phyloP scores from a whole-genome alignment of 2,797 vertebrate species.

The Enteromius thamalakanensis region DNA sequence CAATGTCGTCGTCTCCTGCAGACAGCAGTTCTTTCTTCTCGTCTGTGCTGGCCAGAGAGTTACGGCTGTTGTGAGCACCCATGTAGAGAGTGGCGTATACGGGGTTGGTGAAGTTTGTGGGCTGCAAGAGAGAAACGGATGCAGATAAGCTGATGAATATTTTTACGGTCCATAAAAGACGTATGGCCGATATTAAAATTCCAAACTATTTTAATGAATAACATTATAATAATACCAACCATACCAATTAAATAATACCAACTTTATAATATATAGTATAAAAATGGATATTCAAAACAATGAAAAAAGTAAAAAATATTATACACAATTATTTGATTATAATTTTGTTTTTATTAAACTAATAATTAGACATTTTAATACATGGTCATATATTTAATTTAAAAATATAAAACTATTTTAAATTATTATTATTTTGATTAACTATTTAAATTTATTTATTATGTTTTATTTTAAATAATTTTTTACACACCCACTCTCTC shows the following conservation, averaged over 20 bases:
- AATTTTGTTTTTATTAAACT: neutral
- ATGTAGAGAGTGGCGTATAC: constrained; percentile 98
- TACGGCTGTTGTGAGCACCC: constrained; percentile 95
- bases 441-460: no score
- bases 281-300: neutral
- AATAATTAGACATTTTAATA: neutral
- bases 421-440: neutral
- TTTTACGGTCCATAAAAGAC: neutral
- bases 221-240: neutral
- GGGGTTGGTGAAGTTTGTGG: constrained; percentile 98
- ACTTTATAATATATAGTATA: neutral
- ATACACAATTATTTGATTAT: neutral
- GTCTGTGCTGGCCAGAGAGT: constrained; percentile 97
- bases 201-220: neutral
- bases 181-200: neutral
- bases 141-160: neutral
- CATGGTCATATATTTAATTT: neutral
- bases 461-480: neutral
- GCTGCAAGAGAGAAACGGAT: constrained; percentile 71
- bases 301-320: neutral
- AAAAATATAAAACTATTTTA: neutral
- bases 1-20: constrained; percentile 90
- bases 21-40: constrained; percentile 97
- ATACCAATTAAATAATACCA: neutral
- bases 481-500: neutral